These are phyloP conservation scores for Aphidius colemani DNA, from an alignment of 2,888 invertebrate species.

Conservation along the genomic window DNA sequence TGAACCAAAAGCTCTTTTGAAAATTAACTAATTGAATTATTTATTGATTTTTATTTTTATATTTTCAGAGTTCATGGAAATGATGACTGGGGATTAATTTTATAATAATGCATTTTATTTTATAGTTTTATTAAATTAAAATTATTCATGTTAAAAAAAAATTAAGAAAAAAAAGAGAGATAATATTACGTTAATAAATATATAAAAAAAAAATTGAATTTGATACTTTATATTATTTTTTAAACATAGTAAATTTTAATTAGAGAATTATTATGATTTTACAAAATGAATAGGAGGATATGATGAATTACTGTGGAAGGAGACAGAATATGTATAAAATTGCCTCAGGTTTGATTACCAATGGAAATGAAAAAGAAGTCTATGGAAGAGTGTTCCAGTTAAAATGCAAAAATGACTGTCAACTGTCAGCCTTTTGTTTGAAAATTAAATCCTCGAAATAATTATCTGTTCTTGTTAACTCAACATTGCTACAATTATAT, in stretches of 20 bases:
- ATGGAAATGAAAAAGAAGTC: no score
- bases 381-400: no score
- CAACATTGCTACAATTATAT: no score
- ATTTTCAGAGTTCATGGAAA: slow-evolving; percentile 77
- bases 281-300: no score
- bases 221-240: not conserved
- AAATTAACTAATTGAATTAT: not conserved
- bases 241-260: slow-evolving; percentile 4
- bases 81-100: slow-evolving; percentile 77
- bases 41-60: slow-evolving; percentile 34
- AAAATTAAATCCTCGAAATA: no score
- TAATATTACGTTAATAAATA: not conserved
- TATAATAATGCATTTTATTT: not conserved
- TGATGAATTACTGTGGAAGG: slow-evolving; percentile 1
- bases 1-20: slow-evolving; percentile 28
- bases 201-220: not conserved
- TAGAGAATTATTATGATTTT: not conserved
- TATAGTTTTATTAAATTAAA: not conserved
- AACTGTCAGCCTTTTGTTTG: no score
- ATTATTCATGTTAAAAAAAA: not conserved
- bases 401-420: no score
- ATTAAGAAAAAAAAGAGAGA: not conserved
- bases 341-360: no score
- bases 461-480: no score
- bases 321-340: not conserved